Evolutionary conservation across 1,140 invertebrate genomes (phyloP).

Genomic region (Drosophila prosaltans): DNA sequence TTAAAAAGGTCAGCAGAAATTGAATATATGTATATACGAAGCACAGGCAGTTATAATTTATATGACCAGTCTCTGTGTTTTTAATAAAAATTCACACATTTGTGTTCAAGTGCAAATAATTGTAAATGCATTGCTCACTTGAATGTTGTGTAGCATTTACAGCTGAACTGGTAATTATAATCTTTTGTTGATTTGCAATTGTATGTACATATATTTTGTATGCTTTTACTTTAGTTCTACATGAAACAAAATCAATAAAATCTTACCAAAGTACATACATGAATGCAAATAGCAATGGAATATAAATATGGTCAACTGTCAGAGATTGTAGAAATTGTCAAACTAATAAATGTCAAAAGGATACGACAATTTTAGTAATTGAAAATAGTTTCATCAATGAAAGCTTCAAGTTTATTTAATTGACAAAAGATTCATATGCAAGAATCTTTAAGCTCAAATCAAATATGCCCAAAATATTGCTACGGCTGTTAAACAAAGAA

Average conservation of each 20-base stretch:
- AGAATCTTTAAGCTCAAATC: neutral
- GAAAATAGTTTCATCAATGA: neutral
- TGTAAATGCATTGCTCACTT: conserved; percentile 9
- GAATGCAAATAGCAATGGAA: conserved; percentile 61
- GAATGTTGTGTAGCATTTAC: conserved; percentile 17
- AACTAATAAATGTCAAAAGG: neutral
- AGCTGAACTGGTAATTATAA: conserved; percentile 9
- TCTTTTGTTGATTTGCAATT: conserved; percentile 11
- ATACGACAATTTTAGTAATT: neutral
- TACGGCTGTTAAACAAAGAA: conserved; percentile 5
- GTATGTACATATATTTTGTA: conserved; percentile 21
- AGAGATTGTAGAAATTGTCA: conserved; percentile 23
- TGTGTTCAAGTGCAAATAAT: conserved; percentile 59
- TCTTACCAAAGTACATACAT: conserved; percentile 40
- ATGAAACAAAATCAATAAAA: conserved; percentile 61
- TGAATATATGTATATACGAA: conserved; percentile 65
- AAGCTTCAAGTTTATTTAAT: neutral
- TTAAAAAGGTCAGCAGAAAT: conserved; percentile 32
- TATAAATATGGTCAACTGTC: conserved; percentile 27
- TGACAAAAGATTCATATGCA: neutral
- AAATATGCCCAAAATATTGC: neutral
- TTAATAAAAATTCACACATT: conserved; percentile 6
- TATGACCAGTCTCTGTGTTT: conserved; percentile 32
- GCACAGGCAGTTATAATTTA: conserved; percentile 67
- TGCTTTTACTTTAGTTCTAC: conserved; percentile 33